A percentile compares a stretch with the other conserved stretches of the same genome.
phyloP scores from a whole-genome alignment of 2,113 vertebrate genomes.

The Chaenogobius annularis region DNA sequence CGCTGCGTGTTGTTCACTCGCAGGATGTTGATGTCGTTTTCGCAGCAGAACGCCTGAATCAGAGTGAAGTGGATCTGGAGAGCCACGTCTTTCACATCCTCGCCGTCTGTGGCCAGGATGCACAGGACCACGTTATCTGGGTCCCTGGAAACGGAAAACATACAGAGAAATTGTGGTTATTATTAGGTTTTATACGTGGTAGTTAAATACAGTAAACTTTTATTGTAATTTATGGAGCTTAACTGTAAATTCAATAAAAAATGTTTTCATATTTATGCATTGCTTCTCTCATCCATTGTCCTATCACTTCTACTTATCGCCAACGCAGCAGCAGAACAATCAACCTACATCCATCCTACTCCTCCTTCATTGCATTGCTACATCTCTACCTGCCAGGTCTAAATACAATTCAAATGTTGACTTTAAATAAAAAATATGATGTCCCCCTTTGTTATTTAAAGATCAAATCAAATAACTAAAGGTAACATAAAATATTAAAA shows the following conservation, averaged over 20 bases:
- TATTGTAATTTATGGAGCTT: too few relatives aligned
- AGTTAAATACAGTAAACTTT: background rate
- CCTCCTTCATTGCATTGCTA: background rate
- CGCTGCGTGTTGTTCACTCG: constrained; percentile 90
- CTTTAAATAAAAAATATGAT: too few relatives aligned
- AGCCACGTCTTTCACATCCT: constrained; percentile 89
- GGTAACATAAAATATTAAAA: too few relatives aligned
- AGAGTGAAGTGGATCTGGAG: constrained; percentile 97
- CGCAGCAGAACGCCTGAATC: constrained; percentile 96
- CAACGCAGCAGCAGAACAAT: too few relatives aligned
- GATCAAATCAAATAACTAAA: too few relatives aligned
- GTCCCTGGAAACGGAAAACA: constrained; percentile 74
- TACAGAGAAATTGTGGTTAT: background rate
- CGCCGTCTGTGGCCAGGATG: constrained; percentile 91
- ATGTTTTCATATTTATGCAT: background rate
- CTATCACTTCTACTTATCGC: too few relatives aligned
- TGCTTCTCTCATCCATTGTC: background rate
- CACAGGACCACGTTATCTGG: constrained; percentile 95
- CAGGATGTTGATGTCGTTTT: constrained; percentile 97
- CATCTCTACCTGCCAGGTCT: background rate
- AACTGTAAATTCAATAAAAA: too few relatives aligned
- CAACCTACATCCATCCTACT: background rate
- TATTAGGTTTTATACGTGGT: background rate
- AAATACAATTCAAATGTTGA: too few relatives aligned
- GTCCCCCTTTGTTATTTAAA: too few relatives aligned